phyloP scores from a whole-genome alignment of 2,797 vertebrate species.

The Rachycentron canadum region DNA sequence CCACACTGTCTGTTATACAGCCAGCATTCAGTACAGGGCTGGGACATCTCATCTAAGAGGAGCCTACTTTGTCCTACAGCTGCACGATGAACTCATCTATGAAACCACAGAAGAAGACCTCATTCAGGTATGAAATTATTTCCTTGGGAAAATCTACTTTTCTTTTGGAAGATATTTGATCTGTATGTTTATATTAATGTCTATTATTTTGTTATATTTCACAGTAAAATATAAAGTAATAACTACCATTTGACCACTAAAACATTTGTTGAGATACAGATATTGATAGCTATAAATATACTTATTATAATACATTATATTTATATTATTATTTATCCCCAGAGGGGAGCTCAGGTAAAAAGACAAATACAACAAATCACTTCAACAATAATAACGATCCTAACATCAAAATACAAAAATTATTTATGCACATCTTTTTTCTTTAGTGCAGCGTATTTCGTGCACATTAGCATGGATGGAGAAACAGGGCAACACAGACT shows the following conservation, averaged over 20 bases:
- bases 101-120: conserved; percentile 93
- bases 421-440: neutral
- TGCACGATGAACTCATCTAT: conserved; percentile 97
- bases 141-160: neutral
- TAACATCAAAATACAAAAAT: neutral
- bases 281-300: too few relatives aligned
- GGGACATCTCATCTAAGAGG: conserved; percentile 80
- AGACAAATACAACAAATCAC: too few relatives aligned
- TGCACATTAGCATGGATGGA: neutral
- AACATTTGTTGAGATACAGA: too few relatives aligned
- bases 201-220: neutral
- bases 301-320: too few relatives aligned
- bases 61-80: conserved; percentile 95
- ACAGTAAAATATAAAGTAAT: neutral
- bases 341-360: too few relatives aligned
- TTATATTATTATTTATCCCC: too few relatives aligned
- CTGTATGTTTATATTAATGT: neutral
- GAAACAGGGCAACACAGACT: neutral
- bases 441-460: neutral
- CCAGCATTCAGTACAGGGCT: conserved; percentile 58
- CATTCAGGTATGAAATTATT: conserved; percentile 87
- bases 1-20: conserved; percentile 39
- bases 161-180: neutral
- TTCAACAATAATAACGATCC: too few relatives aligned
- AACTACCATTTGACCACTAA: neutral